Evolutionary conservation across 2,797 vertebrate species (phyloP), one percentile per base, ranked within the genome.

Genomic region (Nasua narica): DNA sequence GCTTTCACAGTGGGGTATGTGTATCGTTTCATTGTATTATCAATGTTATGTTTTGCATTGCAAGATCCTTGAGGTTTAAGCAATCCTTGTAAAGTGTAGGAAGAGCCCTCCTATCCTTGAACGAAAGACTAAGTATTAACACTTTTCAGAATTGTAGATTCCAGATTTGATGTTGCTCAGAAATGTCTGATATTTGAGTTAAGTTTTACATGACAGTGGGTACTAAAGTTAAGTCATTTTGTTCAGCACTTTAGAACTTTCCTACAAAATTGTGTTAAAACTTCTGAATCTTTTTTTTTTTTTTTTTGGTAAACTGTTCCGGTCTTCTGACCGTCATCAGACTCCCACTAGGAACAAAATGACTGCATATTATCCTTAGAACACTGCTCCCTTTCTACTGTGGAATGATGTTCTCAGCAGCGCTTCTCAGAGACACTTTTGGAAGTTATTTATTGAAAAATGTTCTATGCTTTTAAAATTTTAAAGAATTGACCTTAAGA

Each of bases 391-490:
- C 97, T 94, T 96, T 56, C 74, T 92, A 85, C 96, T 90, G 58
- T 67, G 89, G 96, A 97, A 93, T 54, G 83, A 97, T 74, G 89
- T 96, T 98, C 96, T 97, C 97, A 96, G 87, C 95, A 83, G 95
- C 98, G 43, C 97, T 97, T 98, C 98, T 98, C 96, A 89, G 95
- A 94, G 96, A 97, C 97, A 91, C 56, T 94, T 95, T 97, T 76
- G 65, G 98, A 98, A 87, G 97, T 98, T 99, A 99, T 99, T 99
- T 99, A 99, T 99, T 99, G 95, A 98, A 98, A 98, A 92, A 97
- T 97, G 97, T 96, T 98, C 98, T 98, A 98, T 98, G 98, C 97
- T 98, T 98, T 98, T 90, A 96, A 97, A 97, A 95, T 97, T 98
- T 98, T 96, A 97, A 97, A 97, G 92, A 95, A 94, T 56, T 23